Evolutionary conservation across 2,113 vertebrate genomes (phyloP), one percentile per base, ranked within the genome.

Genomic region (Enhydra lutris): DNA sequence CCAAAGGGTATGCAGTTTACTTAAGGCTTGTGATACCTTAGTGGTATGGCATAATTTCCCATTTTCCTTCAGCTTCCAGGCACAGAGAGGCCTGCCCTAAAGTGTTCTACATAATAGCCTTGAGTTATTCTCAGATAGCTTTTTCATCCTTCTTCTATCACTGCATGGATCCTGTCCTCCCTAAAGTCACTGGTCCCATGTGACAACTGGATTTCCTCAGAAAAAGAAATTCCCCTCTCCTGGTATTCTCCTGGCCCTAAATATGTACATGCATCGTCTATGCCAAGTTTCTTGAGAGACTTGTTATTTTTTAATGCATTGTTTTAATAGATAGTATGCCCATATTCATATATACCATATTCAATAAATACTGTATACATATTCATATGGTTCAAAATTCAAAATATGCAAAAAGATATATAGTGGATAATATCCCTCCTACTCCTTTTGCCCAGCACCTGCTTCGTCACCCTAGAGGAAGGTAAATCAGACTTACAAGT

Each of bases 291-390:
- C 90, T 94, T 67, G 12, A 92, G 74, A 67, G 21, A 39, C 85
- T 73, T 86, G 73, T 65, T 73, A 61, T 71, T 89, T 96, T 93
- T 86, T 76, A 96, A 79, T 92, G 80, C 50, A 74, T 34, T 86
- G 13, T 79, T 95, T 95, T 39, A 95, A 65, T 36, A 86, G 71
- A 42, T n/a, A 78, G 50, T 87, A 91, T 55, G 71, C 26, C 81
- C 52, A 50, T 74, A 74, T 34, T 34, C 12, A 23, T 39, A 74
- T 24, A 63, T 74, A 89, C 47, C 31, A 52, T 24, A 90, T 63
- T 88, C 26, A 95, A 34, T n/a, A 79, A 36, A 59, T 65, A 85
- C 74, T 34, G 12, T 82, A 61, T 55, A 14, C 57, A 73, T 81
- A 95, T 59, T 80, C 29, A 81, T 95, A 74, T 86, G 36, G 42